phyloP scores from a whole-genome alignment of 2,888 invertebrate genomes.

The Cacoxenus indagator region DNA sequence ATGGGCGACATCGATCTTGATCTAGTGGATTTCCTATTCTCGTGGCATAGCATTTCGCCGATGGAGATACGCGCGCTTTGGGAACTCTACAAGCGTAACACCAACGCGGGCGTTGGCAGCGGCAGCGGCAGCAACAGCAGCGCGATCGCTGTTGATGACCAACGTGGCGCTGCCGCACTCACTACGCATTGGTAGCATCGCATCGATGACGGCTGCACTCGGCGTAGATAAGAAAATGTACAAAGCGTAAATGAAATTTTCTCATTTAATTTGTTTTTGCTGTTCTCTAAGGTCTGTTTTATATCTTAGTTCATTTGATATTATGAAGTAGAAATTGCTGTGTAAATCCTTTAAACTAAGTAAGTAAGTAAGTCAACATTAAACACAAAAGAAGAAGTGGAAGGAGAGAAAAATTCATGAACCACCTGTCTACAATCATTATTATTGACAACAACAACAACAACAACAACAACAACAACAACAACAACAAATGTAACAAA shows the following conservation, averaged over 20 bases:
- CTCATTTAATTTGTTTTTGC: not conserved
- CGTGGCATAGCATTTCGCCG: conserved; percentile 69
- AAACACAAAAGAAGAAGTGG: not conserved
- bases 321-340: conserved; percentile 9
- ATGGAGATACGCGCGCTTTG: conserved; percentile 71
- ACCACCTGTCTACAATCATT: conserved; percentile 64
- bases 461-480: not conserved
- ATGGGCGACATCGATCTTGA: conserved; percentile 54
- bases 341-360: conserved; percentile 10
- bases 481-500: conserved; percentile 26
- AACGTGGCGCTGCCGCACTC: not conserved
- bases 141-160: not conserved
- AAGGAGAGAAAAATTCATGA: conserved; percentile 38
- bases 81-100: conserved; percentile 57
- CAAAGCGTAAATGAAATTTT: not conserved
- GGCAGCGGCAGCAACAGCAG: not conserved
- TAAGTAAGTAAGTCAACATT: not conserved
- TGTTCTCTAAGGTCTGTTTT: conserved; percentile 8
- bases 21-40: conserved; percentile 64
- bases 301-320: not conserved
- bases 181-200: not conserved
- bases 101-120: conserved; percentile 10
- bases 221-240: not conserved
- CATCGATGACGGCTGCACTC: not conserved
- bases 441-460: conserved; percentile 42